phyloP scores from a whole-genome alignment of 1,140 invertebrate species.

The Paracyclopina nana region DNA sequence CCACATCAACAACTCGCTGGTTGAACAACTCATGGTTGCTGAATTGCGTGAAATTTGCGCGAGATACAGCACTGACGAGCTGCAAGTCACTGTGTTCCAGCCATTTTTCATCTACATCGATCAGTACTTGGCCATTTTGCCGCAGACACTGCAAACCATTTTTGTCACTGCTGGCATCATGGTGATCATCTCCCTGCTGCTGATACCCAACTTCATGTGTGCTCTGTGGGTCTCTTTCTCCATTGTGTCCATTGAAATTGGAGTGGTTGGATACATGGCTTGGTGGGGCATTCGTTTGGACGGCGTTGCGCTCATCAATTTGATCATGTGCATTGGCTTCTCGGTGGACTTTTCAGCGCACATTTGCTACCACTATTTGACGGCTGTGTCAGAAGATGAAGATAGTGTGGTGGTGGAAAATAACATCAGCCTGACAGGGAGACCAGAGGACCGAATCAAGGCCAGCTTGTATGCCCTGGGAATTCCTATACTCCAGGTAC shows the following conservation, averaged over 20 bases:
- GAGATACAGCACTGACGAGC: not conserved
- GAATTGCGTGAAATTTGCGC: slow-evolving; percentile 10
- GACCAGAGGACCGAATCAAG: slow-evolving; percentile 8
- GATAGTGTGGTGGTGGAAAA: not conserved
- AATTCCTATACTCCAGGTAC: slow-evolving; percentile 6
- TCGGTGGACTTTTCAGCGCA: slow-evolving; percentile 94
- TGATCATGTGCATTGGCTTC: slow-evolving; percentile 97
- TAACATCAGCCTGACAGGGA: too few species aligned
- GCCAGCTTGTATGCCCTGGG: slow-evolving; percentile 1
- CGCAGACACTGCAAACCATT: slow-evolving; percentile 12
- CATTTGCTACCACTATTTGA: slow-evolving; percentile 85
- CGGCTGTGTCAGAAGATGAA: too few species aligned
- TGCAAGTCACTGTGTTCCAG: slow-evolving; percentile 13
- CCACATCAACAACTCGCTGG: slow-evolving; percentile 1
- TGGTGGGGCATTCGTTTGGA: slow-evolving; percentile 86
- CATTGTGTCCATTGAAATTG: slow-evolving; percentile 81
- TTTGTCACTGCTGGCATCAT: slow-evolving; percentile 67
- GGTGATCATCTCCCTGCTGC: slow-evolving; percentile 88
- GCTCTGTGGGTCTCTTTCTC: slow-evolving; percentile 86
- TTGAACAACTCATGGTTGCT: slow-evolving; percentile 10
- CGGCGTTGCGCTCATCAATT: slow-evolving; percentile 94
- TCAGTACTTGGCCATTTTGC: slow-evolving; percentile 13
- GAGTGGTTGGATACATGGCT: slow-evolving; percentile 92
- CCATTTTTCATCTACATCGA: slow-evolving; percentile 17
- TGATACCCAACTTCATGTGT: slow-evolving; percentile 82